Conservation (phyloP, 2,113 vertebrate genomes). For the Indicator indicator region DNA sequence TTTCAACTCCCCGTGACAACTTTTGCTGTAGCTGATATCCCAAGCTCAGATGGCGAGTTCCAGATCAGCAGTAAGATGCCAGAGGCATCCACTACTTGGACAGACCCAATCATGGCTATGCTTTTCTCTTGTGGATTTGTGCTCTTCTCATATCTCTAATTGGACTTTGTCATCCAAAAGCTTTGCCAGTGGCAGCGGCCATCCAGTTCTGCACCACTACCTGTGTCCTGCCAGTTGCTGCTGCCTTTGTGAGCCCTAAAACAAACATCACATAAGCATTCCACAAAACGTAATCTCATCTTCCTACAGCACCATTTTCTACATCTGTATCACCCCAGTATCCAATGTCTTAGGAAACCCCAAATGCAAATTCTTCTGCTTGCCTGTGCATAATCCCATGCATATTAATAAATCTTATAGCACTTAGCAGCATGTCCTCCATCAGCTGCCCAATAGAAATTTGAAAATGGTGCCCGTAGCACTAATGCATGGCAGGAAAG, state of each 20-base stretch:
- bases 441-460: conserved; percentile 37
- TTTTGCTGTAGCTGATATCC: neutral
- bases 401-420: conserved; percentile 39
- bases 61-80: neutral
- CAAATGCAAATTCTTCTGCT: conserved; percentile 25
- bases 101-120: neutral
- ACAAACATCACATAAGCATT: neutral
- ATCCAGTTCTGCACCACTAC: neutral
- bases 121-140: neutral
- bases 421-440: conserved; percentile 55
- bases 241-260: neutral
- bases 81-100: neutral
- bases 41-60: neutral
- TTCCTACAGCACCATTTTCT: neutral
- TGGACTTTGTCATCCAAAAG: neutral
- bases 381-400: neutral
- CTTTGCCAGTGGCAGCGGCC: neutral
- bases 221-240: neutral
- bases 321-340: neutral
- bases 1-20: neutral
- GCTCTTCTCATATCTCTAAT: neutral
- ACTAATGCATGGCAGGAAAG: conserved; percentile 30
- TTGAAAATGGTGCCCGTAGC: conserved; percentile 55
- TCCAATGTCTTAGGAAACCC: neutral
- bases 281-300: neutral